Percentiles rank a stretch among this genome's conserved stretches.
Conservation (phyloP, 2,888 invertebrate species). For the Anthoptus insignis region DNA sequence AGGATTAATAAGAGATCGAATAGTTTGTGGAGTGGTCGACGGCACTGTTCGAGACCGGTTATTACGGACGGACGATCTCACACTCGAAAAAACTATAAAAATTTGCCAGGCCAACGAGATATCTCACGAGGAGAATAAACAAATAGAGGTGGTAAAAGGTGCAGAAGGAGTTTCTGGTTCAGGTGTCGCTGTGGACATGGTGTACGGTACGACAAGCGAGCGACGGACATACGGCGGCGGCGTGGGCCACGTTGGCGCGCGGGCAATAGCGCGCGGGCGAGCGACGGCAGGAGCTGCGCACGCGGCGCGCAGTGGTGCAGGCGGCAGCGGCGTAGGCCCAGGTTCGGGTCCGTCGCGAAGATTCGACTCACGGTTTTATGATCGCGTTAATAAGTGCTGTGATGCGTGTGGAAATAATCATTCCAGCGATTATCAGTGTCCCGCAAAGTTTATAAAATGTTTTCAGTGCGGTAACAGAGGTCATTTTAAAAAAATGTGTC, state of each 20-base stretch:
- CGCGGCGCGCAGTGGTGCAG: neutral
- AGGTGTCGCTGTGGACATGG: neutral
- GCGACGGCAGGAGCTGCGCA: neutral
- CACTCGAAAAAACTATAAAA: constrained; percentile 25
- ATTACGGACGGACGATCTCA: constrained; percentile 26
- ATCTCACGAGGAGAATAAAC: constrained; percentile 7
- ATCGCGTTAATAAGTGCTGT: neutral
- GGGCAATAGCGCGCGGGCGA: neutral
- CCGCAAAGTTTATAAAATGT: constrained; percentile 3
- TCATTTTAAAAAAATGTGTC: neutral
- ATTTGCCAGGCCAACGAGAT: constrained; percentile 37
- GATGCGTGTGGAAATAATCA: neutral
- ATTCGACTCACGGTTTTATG: neutral
- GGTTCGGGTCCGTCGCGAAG: neutral
- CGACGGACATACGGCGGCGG: neutral
- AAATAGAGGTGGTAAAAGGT: neutral
- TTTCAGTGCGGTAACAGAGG: neutral
- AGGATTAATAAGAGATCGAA: constrained; percentile 34
- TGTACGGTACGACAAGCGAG: neutral
- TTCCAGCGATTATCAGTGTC: neutral
- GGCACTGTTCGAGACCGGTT: constrained; percentile 19
- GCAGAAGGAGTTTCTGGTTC: neutral
- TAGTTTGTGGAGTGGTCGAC: constrained; percentile 27
- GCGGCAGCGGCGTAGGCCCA: neutral
- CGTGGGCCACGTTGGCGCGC: neutral